A percentile compares a stretch with the other conserved stretches of the same genome.
phyloP scores from a whole-genome alignment of 2,888 invertebrate genomes.

The Monoplex corrugatus region DNA sequence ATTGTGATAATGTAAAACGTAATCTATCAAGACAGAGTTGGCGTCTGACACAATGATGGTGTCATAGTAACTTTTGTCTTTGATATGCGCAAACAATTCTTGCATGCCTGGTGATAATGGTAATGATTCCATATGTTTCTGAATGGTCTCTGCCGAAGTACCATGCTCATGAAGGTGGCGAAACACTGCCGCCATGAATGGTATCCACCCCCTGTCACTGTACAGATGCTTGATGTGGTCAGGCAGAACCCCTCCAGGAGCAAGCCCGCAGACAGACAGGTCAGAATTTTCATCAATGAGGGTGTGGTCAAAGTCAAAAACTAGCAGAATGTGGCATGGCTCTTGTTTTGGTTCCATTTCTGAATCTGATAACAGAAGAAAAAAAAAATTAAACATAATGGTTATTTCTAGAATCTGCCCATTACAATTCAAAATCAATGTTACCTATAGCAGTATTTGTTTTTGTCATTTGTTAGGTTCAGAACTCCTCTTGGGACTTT shows the following conservation, averaged over 20 bases:
- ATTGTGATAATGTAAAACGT: conserved; percentile 84
- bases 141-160: conserved; percentile 83
- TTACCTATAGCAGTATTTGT: no score
- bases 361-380: not conserved
- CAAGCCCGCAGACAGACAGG: conserved; percentile 85
- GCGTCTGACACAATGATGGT: conserved; percentile 90
- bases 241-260: conserved; percentile 84
- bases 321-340: conserved; percentile 83
- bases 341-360: not conserved
- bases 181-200: conserved; percentile 89
- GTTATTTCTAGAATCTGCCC: not conserved
- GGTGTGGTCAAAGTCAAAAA: conserved; percentile 92
- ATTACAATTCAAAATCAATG: no score
- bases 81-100: conserved; percentile 83
- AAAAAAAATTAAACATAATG: not conserved
- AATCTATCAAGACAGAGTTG: conserved; percentile 88
- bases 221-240: conserved; percentile 84
- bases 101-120: conserved; percentile 86
- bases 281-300: conserved; percentile 89
- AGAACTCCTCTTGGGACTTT: no score
- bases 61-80: conserved; percentile 82
- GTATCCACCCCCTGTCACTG: conserved; percentile 86
- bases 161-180: conserved; percentile 82
- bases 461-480: no score
- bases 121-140: conserved; percentile 84